Evolutionary conservation across 2,888 invertebrate species (phyloP).

Genomic region (Chirona hameri): DNA sequence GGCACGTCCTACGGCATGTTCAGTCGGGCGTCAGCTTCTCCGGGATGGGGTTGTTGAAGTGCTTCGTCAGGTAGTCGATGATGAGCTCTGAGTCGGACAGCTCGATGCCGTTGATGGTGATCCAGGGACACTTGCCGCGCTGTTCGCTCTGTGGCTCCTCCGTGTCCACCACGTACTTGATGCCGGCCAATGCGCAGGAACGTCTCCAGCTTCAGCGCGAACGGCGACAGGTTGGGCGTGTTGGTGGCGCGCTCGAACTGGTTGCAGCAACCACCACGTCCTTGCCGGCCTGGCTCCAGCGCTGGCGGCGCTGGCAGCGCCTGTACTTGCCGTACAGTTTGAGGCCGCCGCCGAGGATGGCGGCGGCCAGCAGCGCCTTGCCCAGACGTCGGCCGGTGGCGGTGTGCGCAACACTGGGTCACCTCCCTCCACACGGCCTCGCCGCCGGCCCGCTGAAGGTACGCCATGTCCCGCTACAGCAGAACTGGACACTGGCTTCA

Average conservation of each 20-base stretch:
- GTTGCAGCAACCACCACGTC: constrained; percentile 28
- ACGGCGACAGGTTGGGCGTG: constrained; percentile 22
- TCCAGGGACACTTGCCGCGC: constrained; percentile 48
- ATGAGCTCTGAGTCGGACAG: constrained; percentile 47
- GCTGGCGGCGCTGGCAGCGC: not conserved
- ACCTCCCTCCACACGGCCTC: too few relatives aligned
- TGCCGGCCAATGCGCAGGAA: constrained; percentile 27
- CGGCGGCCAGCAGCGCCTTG: too few relatives aligned
- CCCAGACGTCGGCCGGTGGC: too few relatives aligned
- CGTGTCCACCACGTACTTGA: constrained; percentile 24
- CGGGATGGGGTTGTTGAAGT: constrained; percentile 43
- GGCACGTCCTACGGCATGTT: constrained; percentile 45
- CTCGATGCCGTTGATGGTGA: constrained; percentile 45
- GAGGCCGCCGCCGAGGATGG: not conserved
- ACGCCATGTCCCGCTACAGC: too few relatives aligned
- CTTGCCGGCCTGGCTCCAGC: constrained; percentile 23
- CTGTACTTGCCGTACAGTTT: not conserved
- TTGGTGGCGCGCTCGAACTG: constrained; percentile 24
- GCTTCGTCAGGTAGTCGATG: constrained; percentile 46
- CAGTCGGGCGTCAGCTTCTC: constrained; percentile 41
- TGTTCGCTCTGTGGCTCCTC: constrained; percentile 41
- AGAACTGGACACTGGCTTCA: too few relatives aligned
- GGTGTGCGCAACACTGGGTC: too few relatives aligned
- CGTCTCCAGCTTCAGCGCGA: constrained; percentile 13
- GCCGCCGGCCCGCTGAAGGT: too few relatives aligned